Conservation (phyloP, 1,140 invertebrate species). For the Ladona fulva region DNA sequence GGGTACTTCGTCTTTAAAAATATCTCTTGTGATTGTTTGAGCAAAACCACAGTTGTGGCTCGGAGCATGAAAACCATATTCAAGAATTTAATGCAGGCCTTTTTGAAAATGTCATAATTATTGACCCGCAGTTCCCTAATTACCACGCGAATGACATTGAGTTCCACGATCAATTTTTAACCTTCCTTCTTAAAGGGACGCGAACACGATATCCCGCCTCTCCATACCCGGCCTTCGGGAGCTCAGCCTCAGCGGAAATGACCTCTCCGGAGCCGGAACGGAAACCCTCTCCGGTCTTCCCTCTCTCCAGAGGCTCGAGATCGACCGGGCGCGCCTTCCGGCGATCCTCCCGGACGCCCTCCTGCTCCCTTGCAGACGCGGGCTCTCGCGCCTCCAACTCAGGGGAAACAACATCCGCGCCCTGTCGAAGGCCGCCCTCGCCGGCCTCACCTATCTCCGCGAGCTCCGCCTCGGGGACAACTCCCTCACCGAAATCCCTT, state of each 20-base stretch:
- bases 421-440: constrained; percentile 57
- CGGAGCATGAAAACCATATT: too few species aligned
- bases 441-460: constrained; percentile 56
- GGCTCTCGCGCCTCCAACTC: constrained; percentile 60
- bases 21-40: too few species aligned
- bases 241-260: constrained; percentile 63
- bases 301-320: constrained; percentile 56
- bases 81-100: too few species aligned
- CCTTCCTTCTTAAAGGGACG: constrained; percentile 30
- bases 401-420: constrained; percentile 54
- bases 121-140: too few species aligned
- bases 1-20: too few species aligned
- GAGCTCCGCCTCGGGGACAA: constrained; percentile 67
- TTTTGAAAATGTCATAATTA: too few species aligned
- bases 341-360: constrained; percentile 49
- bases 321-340: constrained; percentile 58
- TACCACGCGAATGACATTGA: too few species aligned
- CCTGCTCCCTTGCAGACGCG: constrained; percentile 61
- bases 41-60: too few species aligned
- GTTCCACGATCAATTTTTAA: neutral
- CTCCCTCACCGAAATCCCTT: constrained; percentile 61
- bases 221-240: constrained; percentile 61
- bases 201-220: constrained; percentile 52
- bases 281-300: constrained; percentile 61
- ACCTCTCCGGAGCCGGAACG: constrained; percentile 52